Evolutionary conservation across 2,797 vertebrate genomes (phyloP).

Genomic region (Pachyuromys duprasi): DNA sequence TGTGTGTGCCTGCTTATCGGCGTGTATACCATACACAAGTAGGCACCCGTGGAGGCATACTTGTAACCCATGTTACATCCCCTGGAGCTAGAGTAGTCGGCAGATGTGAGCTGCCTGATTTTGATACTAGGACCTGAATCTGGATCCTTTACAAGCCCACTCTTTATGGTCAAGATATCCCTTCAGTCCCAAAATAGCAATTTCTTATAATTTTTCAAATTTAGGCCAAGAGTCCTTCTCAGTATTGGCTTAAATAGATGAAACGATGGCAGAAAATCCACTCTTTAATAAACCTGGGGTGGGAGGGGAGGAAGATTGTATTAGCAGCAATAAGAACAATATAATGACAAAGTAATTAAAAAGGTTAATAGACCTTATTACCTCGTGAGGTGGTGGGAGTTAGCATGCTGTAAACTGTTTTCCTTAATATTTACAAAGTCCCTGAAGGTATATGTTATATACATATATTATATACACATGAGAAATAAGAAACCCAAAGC

Average conservation of each 20-base stretch:
- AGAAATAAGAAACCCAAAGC: background rate
- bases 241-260: background rate
- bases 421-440: background rate
- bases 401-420: background rate
- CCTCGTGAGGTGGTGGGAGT: background rate
- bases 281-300: background rate
- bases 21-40: background rate
- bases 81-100: background rate
- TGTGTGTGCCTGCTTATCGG: background rate
- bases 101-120: background rate
- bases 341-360: constrained; percentile 13
- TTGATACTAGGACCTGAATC: too few relatives aligned
- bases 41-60: background rate
- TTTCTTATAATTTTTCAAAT: constrained; percentile 3
- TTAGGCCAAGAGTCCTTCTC: background rate
- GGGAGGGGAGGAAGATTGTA: background rate
- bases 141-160: background rate
- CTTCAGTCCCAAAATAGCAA: background rate
- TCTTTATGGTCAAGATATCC: background rate
- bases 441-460: background rate
- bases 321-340: background rate
- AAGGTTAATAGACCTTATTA: background rate
- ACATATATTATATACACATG: background rate
- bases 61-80: too few relatives aligned
- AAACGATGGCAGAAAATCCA: background rate